These are phyloP conservation scores for Tenualosa thibaudeaui DNA, from an alignment of 2,797 vertebrate species.

Conservation along the genomic window DNA sequence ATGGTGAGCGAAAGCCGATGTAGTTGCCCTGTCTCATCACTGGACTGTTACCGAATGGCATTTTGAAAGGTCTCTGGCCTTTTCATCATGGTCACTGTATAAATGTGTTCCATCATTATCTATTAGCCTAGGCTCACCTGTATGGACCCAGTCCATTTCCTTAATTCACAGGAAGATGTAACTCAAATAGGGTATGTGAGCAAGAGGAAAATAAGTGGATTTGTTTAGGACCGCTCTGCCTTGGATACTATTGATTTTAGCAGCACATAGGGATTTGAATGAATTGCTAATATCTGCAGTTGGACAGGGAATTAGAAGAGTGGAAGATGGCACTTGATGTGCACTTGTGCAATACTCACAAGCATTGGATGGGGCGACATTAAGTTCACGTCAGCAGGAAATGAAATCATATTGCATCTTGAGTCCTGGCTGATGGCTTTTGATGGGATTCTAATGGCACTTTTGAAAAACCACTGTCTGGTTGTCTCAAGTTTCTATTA, in stretches of 20 bases:
- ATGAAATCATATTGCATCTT: background rate
- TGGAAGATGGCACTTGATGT: constrained; percentile 27
- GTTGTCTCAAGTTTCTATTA: background rate
- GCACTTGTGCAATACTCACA: constrained; percentile 13
- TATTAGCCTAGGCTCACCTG: background rate
- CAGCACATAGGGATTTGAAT: constrained; percentile 21
- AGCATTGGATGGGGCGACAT: background rate
- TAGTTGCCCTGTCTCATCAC: background rate
- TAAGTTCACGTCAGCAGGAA: constrained; percentile 26
- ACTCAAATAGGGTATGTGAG: constrained; percentile 9
- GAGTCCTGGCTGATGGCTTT: background rate
- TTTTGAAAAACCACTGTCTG: background rate
- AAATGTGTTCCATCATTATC: background rate
- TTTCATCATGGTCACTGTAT: background rate
- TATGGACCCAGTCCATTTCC: background rate
- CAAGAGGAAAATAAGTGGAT: constrained; percentile 26
- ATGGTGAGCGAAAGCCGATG: background rate
- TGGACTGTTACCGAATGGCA: background rate
- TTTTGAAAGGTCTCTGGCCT: constrained; percentile 6
- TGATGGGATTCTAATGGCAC: background rate
- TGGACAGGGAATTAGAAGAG: constrained; percentile 6
- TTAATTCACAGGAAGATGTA: background rate
- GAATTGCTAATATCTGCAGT: constrained; percentile 36
- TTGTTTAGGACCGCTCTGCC: background rate
- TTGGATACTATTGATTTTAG: constrained; percentile 30